Evolutionary conservation across 2,888 invertebrate species (phyloP), one percentile per base, ranked within the genome.

Genomic region (Laothoe populi): DNA sequence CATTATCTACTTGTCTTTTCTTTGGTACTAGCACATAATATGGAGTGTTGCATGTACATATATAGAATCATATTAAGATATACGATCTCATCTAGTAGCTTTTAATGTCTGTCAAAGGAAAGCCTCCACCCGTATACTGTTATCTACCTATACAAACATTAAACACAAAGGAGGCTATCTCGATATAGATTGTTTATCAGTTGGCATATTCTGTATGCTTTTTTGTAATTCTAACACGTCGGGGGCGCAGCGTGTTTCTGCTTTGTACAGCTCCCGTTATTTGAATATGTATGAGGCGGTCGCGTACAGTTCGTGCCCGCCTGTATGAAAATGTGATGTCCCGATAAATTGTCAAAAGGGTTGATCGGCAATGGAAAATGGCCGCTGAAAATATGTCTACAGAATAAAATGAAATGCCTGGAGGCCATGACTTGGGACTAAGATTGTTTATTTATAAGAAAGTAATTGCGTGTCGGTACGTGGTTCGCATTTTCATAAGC

Each of bases 301-400:
- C 80, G 75, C 81, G 75, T 76, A 71, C 71, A 78, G 83, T 82
- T 80, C 86, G 84, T 84, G 84, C 83, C 79, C 81, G 86, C 84
- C 77, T 86, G 80, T 88, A 90, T 89, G 89, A 90, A 90, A 90
- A 88, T 90, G 88, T 88, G 88, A 90, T 88, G 89, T 84, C 79
- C 88, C 89, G 90, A 91, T 90, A 91, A 91, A 90, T 90, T 90
- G 91, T 88, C 90, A 90, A 89, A 90, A 88, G 88, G 89, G 85
- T 88, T 88, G 87, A 89, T 88, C 86, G 85, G 82, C 84, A 83
- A 82, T 84, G 86, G 83, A 84, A 85, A 87, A 87, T 84, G 81
- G 83, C 82, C 78, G 78, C 78, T 78, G 77, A 84, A 86, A 81
- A 83, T 83, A 81, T 84, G 82, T 78, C 76, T 78, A 78, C 68